A percentile compares a stretch with the other conserved stretches of the same genome.
Conservation (phyloP, 2,888 invertebrate species). For the Sabatieria punctata region DNA sequence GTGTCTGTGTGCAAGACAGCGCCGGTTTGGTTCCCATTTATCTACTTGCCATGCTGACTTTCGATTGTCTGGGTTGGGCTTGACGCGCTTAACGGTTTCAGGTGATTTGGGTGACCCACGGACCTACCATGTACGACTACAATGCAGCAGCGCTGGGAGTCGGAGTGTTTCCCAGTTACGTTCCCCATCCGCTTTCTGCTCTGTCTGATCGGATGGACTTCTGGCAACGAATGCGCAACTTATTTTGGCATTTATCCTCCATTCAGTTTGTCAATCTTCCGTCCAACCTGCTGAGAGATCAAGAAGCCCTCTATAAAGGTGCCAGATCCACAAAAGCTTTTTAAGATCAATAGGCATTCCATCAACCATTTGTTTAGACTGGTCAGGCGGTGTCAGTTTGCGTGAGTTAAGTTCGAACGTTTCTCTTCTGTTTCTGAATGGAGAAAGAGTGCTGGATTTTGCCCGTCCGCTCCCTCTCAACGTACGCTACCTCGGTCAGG, state of each 20-base stretch:
- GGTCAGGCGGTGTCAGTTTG: conserved; percentile 15
- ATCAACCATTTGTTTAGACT: conserved; percentile 10
- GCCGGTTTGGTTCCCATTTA: too few relatives aligned
- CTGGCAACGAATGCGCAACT: conserved; percentile 17
- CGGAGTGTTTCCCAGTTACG: conserved; percentile 22
- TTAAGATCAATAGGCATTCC: too few relatives aligned
- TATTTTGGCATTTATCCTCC: conserved; percentile 23
- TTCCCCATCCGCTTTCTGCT: conserved; percentile 27
- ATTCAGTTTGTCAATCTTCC: conserved; percentile 28
- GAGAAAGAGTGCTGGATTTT: conserved; percentile 27
- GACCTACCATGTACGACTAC: conserved; percentile 23
- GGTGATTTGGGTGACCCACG: conserved; percentile 27
- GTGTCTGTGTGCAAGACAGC: too few relatives aligned
- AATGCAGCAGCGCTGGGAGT: conserved; percentile 23
- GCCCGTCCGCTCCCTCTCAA: conserved; percentile 24
- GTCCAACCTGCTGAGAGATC: conserved; percentile 21
- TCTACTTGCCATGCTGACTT: too few relatives aligned
- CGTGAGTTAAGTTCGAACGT: conserved; percentile 21
- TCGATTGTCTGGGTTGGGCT: too few relatives aligned
- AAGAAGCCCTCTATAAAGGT: conserved; percentile 21
- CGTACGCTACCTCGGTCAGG: conserved; percentile 23
- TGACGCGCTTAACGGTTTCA: too few relatives aligned
- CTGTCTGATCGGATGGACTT: conserved; percentile 17
- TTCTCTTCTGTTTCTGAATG: conserved; percentile 21
- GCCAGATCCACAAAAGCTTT: not conserved